These are phyloP conservation scores for Pemphigus obesinymphae DNA, from an alignment of 1,140 invertebrate species.

Conservation along the genomic window DNA sequence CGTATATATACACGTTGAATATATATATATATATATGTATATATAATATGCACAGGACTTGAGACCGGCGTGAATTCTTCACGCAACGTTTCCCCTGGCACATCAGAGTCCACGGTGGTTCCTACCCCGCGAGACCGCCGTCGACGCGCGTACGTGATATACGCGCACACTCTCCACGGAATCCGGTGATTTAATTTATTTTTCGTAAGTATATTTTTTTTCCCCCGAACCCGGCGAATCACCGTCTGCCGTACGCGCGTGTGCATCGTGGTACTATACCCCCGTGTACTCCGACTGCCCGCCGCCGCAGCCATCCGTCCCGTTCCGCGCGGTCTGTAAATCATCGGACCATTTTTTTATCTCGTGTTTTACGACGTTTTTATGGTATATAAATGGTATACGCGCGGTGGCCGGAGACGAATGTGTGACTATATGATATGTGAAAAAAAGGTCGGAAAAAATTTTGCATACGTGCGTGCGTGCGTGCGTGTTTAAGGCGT, in stretches of 20 bases:
- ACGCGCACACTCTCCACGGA: not conserved
- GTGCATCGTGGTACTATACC: not conserved
- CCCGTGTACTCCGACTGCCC: not conserved
- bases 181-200: not conserved
- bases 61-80: constrained; percentile 23
- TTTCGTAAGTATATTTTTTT: not conserved
- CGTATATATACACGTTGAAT: not conserved
- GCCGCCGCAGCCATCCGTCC: not conserved
- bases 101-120: not conserved
- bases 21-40: not conserved
- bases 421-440: constrained; percentile 19
- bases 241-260: not conserved
- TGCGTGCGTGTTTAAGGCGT: no score
- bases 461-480: not conserved
- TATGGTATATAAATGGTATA: not conserved
- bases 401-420: not conserved
- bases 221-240: not conserved
- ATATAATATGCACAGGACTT: not conserved
- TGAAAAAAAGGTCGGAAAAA: constrained; percentile 27
- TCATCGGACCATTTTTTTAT: constrained; percentile 11
- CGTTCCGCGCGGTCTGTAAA: not conserved
- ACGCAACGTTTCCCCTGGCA: constrained; percentile 13
- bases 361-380: not conserved
- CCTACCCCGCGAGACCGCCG: not conserved
- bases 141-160: not conserved